Percentiles rank a stretch among this genome's conserved stretches.
Evolutionary conservation across 2,113 vertebrate species (phyloP).

Genomic region (Sterna hirundo): DNA sequence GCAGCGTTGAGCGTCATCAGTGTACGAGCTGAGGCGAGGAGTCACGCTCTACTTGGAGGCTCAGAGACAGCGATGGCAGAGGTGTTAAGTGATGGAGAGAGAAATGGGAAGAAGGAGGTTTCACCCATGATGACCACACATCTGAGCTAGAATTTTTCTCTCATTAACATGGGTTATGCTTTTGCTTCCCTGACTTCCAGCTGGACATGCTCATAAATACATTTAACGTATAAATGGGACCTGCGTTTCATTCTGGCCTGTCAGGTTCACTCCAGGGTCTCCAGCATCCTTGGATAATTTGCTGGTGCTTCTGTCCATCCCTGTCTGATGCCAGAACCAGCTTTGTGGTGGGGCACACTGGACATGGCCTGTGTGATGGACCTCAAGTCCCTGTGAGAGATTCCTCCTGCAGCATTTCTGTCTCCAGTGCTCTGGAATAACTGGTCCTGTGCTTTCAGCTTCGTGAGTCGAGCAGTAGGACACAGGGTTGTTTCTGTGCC

Average conservation of each 20-base stretch:
- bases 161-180: not conserved
- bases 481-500: not conserved
- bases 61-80: not conserved
- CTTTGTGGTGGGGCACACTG: not conserved
- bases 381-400: not conserved
- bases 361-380: rapidly evolving
- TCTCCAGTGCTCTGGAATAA: not conserved
- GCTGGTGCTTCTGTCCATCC: not conserved
- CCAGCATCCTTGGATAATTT: not conserved
- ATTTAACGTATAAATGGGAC: not conserved
- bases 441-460: not conserved
- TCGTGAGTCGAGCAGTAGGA: not conserved
- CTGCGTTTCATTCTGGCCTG: not conserved
- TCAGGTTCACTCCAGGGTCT: not conserved
- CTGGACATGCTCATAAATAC: not conserved
- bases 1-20: not conserved
- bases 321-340: not conserved
- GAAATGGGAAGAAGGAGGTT: not conserved
- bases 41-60: not conserved
- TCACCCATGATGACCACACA: not conserved
- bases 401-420: not conserved
- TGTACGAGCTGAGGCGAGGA: not conserved
- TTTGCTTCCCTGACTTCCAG: not conserved
- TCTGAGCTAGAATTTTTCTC: not conserved
- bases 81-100: not conserved